Conservation (phyloP, 2,797 vertebrate species). For the Sebastes dallii region DNA sequence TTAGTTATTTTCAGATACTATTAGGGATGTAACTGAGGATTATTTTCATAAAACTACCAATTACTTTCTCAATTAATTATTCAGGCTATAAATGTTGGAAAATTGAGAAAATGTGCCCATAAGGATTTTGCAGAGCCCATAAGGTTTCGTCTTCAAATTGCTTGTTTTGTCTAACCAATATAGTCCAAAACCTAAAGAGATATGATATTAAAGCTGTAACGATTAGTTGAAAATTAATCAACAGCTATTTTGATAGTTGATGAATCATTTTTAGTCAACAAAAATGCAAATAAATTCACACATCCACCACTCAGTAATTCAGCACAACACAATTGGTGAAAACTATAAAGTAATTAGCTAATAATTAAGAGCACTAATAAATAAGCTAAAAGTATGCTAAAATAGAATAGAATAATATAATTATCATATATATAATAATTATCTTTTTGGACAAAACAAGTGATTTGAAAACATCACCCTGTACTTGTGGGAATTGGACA, state of each 20-base stretch:
- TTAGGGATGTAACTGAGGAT: background rate
- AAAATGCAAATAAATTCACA: background rate
- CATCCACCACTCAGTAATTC: too few relatives aligned
- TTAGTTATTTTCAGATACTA: background rate
- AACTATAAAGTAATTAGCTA: too few relatives aligned
- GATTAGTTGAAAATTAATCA: accelerated
- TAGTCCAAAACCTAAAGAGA: background rate
- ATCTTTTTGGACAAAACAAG: background rate
- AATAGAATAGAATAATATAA: too few relatives aligned
- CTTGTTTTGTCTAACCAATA: background rate
- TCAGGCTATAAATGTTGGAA: background rate
- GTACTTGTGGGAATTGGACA: background rate
- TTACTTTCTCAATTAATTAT: background rate
- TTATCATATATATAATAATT: too few relatives aligned
- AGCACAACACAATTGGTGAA: too few relatives aligned
- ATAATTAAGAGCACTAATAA: too few relatives aligned
- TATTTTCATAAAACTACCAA: background rate
- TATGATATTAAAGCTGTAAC: background rate
- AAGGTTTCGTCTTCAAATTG: background rate
- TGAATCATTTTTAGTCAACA: background rate
- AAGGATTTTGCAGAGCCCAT: too few relatives aligned
- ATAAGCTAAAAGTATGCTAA: too few relatives aligned
- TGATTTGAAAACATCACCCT: background rate
- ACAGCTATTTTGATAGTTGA: background rate
- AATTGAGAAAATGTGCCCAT: too few relatives aligned